These are phyloP conservation scores for Clarias platycephalus DNA, from an alignment of 2,797 vertebrate genomes.

Conservation along the genomic window DNA sequence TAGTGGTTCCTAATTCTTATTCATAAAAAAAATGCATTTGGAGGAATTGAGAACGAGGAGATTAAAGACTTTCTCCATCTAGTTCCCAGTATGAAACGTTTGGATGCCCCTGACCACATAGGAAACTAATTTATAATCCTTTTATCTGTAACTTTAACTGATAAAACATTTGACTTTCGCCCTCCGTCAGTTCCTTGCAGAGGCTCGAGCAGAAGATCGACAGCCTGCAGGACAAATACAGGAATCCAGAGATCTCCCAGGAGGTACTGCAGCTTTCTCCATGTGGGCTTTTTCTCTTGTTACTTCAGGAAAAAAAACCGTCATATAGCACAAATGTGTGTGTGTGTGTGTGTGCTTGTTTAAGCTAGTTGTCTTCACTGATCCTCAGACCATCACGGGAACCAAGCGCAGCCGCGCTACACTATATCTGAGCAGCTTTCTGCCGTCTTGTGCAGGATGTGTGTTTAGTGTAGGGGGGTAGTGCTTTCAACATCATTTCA, in stretches of 20 bases:
- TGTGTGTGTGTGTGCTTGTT: not conserved
- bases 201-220: conserved; percentile 56
- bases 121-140: not conserved
- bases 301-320: not conserved
- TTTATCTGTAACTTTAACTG: not conserved
- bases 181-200: conserved; percentile 45
- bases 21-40: not conserved
- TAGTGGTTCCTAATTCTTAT: not conserved
- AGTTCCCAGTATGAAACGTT: no score
- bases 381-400: not conserved
- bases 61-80: not conserved
- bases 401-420: not conserved
- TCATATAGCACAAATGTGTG: not conserved
- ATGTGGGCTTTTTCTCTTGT: not conserved
- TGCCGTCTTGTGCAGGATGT: not conserved
- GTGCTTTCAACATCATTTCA: not conserved
- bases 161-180: not conserved
- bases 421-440: not conserved
- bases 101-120: not conserved
- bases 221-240: conserved; percentile 25
- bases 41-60: not conserved
- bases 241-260: not conserved
- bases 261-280: conserved; percentile 7
- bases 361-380: not conserved
- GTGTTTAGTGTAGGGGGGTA: not conserved